Evolutionary conservation across 37 sponge, comb jelly and placozoan species (phyloP).

Genomic region (Halichondria panicea): DNA sequence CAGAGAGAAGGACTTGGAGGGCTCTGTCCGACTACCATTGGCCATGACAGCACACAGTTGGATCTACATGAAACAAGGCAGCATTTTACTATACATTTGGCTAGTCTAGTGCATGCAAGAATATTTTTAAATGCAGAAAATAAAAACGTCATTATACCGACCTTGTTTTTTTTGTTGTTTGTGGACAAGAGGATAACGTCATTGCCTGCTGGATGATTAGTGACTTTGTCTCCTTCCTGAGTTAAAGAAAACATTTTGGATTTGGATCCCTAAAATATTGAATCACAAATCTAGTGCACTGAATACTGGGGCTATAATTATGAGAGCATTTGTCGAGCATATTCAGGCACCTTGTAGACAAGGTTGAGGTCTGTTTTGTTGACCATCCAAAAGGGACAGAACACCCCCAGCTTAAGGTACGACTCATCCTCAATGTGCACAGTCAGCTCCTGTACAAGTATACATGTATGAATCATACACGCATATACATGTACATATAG

Average conservation of each 20-base stretch:
- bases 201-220: slow-evolving; percentile 31
- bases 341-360: slow-evolving; percentile 65
- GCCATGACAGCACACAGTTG: slow-evolving; percentile 30
- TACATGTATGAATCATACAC: too few relatives aligned
- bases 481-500: too few relatives aligned
- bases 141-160: too few relatives aligned
- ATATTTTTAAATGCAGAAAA: too few relatives aligned
- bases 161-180: slow-evolving; percentile 43
- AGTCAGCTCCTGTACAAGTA: slow-evolving; percentile 37
- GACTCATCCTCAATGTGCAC: slow-evolving; percentile 47
- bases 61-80: slow-evolving; percentile 31
- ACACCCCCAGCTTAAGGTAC: slow-evolving; percentile 60
- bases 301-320: too few relatives aligned
- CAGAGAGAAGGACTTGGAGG: slow-evolving; percentile 67
- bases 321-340: too few relatives aligned
- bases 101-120: too few relatives aligned
- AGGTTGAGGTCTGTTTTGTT: slow-evolving; percentile 78
- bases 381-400: slow-evolving; percentile 84
- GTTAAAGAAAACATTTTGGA: too few relatives aligned
- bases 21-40: slow-evolving; percentile 37
- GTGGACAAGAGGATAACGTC: slow-evolving; percentile 31
- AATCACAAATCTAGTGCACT: too few relatives aligned
- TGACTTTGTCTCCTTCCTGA: slow-evolving; percentile 35
- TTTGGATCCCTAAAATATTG: too few relatives aligned
- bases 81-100: too few relatives aligned